Conservation (phyloP, 2,888 invertebrate species). For the Heliconius sara region DNA sequence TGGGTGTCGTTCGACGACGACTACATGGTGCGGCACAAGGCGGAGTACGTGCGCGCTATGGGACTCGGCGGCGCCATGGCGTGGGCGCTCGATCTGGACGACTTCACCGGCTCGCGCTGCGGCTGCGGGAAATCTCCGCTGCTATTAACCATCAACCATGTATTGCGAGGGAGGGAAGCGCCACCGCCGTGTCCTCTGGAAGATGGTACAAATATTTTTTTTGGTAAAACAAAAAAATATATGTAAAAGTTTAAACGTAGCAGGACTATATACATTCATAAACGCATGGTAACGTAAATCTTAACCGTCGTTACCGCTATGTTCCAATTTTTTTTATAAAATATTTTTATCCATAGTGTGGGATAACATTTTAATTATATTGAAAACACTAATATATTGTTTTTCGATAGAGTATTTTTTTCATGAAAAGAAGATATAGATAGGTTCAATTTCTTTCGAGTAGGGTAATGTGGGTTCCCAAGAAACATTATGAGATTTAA, state of each 20-base stretch:
- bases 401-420: too few relatives aligned
- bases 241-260: too few relatives aligned
- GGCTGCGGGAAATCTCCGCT: conserved; percentile 92
- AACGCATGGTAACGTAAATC: too few relatives aligned
- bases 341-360: too few relatives aligned
- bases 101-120: conserved; percentile 90
- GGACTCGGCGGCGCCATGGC: conserved; percentile 94
- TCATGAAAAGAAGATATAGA: too few relatives aligned
- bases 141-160: conserved; percentile 90
- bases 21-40: conserved; percentile 91
- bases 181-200: conserved; percentile 82
- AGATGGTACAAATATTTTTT: conserved; percentile 59
- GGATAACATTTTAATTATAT: too few relatives aligned
- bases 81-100: conserved; percentile 95
- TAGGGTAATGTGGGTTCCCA: neutral
- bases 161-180: conserved; percentile 87
- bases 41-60: conserved; percentile 91
- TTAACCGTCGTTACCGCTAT: too few relatives aligned
- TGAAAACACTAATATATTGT: too few relatives aligned
- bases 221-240: too few relatives aligned
- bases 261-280: too few relatives aligned
- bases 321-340: too few relatives aligned
- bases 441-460: too few relatives aligned
- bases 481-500: neutral
- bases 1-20: conserved; percentile 98